phyloP scores from a whole-genome alignment of 2,797 vertebrate species.

The Mionectes olivaceus region DNA sequence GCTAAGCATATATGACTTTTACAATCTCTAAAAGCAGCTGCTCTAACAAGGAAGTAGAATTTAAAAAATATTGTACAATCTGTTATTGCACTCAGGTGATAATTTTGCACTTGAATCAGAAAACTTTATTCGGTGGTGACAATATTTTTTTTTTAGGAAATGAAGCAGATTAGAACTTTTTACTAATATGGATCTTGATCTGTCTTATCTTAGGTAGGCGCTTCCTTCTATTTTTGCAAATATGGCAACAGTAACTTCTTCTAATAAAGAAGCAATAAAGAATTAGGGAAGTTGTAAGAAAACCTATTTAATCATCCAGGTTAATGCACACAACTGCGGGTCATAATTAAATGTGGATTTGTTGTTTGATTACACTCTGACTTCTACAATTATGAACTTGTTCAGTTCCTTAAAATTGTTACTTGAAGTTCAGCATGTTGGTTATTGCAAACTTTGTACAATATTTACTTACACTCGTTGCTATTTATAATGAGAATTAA shows the following conservation, averaged over 20 bases:
- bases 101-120: neutral
- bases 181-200: neutral
- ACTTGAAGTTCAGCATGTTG: rapidly evolving
- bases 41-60: neutral
- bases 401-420: neutral
- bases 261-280: neutral
- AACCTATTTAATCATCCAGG: neutral
- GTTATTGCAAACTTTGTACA: neutral
- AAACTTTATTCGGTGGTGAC: neutral
- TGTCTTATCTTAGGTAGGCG: neutral
- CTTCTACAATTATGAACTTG: neutral
- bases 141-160: neutral
- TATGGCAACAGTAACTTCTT: neutral
- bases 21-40: neutral
- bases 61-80: neutral
- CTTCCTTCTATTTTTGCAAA: neutral
- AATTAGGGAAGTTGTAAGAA: neutral
- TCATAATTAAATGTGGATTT: neutral
- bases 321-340: neutral
- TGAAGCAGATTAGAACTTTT: neutral
- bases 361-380: neutral
- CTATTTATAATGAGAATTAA: neutral
- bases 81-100: neutral
- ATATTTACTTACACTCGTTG: neutral
- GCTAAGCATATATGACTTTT: neutral